Evolutionary conservation across 2,113 vertebrate genomes (phyloP), one percentile per base, ranked within the genome.

Genomic region (Murina feae): DNA sequence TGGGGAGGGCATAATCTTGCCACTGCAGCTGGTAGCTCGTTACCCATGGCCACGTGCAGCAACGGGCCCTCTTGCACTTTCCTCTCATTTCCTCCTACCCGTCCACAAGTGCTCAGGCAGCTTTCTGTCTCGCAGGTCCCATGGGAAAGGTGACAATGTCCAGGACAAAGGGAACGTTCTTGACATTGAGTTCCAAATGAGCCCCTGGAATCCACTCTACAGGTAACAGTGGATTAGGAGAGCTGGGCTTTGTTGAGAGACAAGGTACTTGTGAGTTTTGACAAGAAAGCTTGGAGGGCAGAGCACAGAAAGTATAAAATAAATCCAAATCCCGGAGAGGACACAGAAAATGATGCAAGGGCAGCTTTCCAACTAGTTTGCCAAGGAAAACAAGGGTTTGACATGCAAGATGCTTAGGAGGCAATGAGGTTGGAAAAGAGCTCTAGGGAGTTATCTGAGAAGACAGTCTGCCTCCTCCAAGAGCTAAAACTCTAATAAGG

Each of bases 41-140:
- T 21, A 11, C 5, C 3, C 4, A 1, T 0, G 4, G 35, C 37
- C n/a, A 2, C 0, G 0, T 5, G 0, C 21, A 51, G 12, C 53
- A 30, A 30, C 21, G 6, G n/a, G 20, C 39, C 28, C 1, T 30
- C 11, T 58, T 47, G 1, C 25, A n/a, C 53, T 49, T 71, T 2
- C 6, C 4, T 6, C 12, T 42, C 10, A 5, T 1, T 76, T 39
- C 65, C 12, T 65, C 20, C 17, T 39, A 11, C n/a, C 17, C 92
- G 82, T 30, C 51, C 10, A 16, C n/a, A 11, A 7, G 28, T 2
- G 3, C 71, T 65, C 55, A 25, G 58, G n/a, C 20, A 60, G 68
- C 17, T 65, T 49, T 74, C 8, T 37, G 1, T 72, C 30, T 42
- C 20, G 1, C 9, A 7, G 12, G 8, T 55, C 18, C 86, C 82